These are phyloP conservation scores for Sarcoramphus papa DNA, from an alignment of 2,797 vertebrate genomes.

Conservation along the genomic window DNA sequence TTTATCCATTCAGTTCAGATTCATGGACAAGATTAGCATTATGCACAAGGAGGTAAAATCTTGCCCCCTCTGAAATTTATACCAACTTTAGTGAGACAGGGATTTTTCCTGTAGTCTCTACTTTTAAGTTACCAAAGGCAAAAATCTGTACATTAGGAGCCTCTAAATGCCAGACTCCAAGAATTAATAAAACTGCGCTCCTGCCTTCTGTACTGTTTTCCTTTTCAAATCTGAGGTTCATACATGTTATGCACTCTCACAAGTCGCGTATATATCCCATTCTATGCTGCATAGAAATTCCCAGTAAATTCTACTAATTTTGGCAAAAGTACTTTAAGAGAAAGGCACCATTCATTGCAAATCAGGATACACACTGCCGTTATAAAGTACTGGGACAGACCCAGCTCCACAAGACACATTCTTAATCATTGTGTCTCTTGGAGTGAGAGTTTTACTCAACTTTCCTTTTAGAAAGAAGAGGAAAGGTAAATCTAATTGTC, in stretches of 20 bases:
- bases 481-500: background rate
- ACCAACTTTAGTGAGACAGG: background rate
- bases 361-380: background rate
- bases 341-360: background rate
- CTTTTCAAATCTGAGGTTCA: background rate
- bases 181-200: background rate
- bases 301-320: background rate
- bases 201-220: background rate
- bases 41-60: background rate
- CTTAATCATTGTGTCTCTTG: background rate
- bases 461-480: background rate
- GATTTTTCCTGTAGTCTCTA: background rate
- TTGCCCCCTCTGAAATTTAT: background rate
- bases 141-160: background rate
- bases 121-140: background rate
- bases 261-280: background rate
- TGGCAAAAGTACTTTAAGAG: background rate
- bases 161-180: background rate
- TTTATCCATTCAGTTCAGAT: background rate
- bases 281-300: background rate
- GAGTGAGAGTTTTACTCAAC: background rate
- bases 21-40: background rate
- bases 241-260: background rate
- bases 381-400: background rate
- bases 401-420: background rate